phyloP scores from a whole-genome alignment of 1,140 invertebrate genomes.

The Apolygus lucorum region DNA sequence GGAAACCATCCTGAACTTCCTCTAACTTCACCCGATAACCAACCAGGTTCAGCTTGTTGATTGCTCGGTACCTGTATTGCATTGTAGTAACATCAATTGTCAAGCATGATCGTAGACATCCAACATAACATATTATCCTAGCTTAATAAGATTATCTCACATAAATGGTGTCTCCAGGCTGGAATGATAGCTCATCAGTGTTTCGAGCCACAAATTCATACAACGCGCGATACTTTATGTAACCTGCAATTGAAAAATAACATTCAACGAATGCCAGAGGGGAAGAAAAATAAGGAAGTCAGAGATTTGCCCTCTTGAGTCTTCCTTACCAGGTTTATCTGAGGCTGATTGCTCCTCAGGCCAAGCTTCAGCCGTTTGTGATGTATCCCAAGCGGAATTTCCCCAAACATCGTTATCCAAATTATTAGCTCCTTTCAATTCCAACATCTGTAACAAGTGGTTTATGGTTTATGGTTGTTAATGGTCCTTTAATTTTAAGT shows the following conservation, averaged over 20 bases:
- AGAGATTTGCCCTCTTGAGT: too few relatives aligned
- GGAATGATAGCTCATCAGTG: slow-evolving; percentile 86
- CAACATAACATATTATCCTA: too few relatives aligned
- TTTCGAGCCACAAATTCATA: slow-evolving; percentile 91
- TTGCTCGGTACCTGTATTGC: slow-evolving; percentile 65
- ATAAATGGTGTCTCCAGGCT: slow-evolving; percentile 87
- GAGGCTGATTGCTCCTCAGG: slow-evolving; percentile 40
- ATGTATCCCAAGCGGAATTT: slow-evolving; percentile 36
- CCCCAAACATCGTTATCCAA: slow-evolving; percentile 31
- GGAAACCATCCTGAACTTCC: slow-evolving; percentile 95
- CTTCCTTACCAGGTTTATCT: slow-evolving; percentile 1
- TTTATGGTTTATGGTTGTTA: background rate
- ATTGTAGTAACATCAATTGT: too few relatives aligned
- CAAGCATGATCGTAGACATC: too few relatives aligned
- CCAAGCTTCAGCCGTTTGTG: slow-evolving; percentile 41
- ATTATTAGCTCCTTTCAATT: slow-evolving; percentile 46
- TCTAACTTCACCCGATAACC: slow-evolving; percentile 85
- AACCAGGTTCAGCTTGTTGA: slow-evolving; percentile 90
- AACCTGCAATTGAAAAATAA: slow-evolving; percentile 19
- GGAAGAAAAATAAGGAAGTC: background rate
- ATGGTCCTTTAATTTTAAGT: background rate
- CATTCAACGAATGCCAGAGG: background rate
- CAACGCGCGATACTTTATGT: slow-evolving; percentile 69
- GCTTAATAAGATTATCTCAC: too few relatives aligned
- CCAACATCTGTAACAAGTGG: slow-evolving; percentile 40